phyloP scores from a whole-genome alignment of 1,140 invertebrate species.

The Drosophila nigrodunni region DNA sequence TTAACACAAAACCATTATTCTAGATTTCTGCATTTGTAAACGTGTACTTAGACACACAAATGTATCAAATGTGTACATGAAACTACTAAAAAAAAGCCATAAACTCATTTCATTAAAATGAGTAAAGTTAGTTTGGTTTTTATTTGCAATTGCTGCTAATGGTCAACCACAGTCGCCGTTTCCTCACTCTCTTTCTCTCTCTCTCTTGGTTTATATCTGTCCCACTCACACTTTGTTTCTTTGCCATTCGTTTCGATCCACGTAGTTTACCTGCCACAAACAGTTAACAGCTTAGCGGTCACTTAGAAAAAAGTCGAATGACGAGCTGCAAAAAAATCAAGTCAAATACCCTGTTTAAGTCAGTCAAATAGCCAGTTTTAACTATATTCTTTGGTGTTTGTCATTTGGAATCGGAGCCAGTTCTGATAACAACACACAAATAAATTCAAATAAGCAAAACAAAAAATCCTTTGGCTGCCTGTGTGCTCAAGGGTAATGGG shows the following conservation, averaged over 20 bases:
- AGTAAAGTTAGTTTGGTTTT: slow-evolving; percentile 25
- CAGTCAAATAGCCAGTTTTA: too few relatives aligned
- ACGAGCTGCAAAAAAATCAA: slow-evolving; percentile 3
- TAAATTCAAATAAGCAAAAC: neutral
- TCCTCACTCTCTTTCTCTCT: neutral
- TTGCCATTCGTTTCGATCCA: neutral
- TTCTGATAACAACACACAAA: neutral
- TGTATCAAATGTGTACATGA: neutral
- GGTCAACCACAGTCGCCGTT: neutral
- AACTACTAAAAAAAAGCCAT: slow-evolving; percentile 5
- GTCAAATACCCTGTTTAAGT: too few relatives aligned
- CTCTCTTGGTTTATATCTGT: neutral
- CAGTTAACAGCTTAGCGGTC: slow-evolving; percentile 47
- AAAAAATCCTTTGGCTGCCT: neutral
- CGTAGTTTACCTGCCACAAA: neutral
- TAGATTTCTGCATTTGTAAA: too few relatives aligned
- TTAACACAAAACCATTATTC: too few relatives aligned
- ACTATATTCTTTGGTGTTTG: too few relatives aligned
- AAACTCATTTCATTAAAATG: slow-evolving; percentile 22
- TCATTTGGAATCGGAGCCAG: too few relatives aligned
- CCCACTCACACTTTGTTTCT: neutral
- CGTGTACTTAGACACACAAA: neutral
- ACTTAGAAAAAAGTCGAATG: slow-evolving; percentile 43
- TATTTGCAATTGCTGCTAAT: slow-evolving; percentile 11
- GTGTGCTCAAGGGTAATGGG: neutral